Evolutionary conservation across 2,888 invertebrate species (phyloP).

Genomic region (Ochropleura plecta): DNA sequence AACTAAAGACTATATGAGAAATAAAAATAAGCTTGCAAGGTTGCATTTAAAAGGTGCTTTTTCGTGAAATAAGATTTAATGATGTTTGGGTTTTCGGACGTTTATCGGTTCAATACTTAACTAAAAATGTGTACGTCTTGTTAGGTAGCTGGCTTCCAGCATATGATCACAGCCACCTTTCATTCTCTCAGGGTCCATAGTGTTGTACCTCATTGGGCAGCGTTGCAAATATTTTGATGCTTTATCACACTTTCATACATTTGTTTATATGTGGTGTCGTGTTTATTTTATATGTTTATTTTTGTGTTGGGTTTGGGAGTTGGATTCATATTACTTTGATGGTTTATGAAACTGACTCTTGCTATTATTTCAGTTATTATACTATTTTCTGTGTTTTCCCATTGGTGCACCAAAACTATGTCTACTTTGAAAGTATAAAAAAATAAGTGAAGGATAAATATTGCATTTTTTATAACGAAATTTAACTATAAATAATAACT

Average conservation of each 20-base stretch:
- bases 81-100: not conserved
- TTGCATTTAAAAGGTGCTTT: not conserved
- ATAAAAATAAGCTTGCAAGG: not conserved
- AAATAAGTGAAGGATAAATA: not conserved
- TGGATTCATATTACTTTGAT: not conserved
- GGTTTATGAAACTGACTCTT: conserved; percentile 5
- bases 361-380: conserved; percentile 20
- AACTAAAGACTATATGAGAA: not conserved
- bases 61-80: too few species aligned
- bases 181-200: conserved; percentile 24
- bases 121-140: not conserved
- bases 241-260: conserved; percentile 35
- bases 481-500: not conserved
- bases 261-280: conserved; percentile 32
- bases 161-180: conserved; percentile 52
- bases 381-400: conserved; percentile 17
- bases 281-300: conserved; percentile 28
- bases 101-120: conserved; percentile 28
- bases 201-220: conserved; percentile 49
- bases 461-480: not conserved
- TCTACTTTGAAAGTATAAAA: conserved; percentile 31
- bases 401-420: conserved; percentile 23
- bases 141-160: not conserved
- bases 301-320: conserved; percentile 4
- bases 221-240: conserved; percentile 53